Percentiles rank a stretch among this genome's conserved stretches.
Evolutionary conservation across 2,113 vertebrate genomes (phyloP).

Genomic region (Neoarius graeffei): DNA sequence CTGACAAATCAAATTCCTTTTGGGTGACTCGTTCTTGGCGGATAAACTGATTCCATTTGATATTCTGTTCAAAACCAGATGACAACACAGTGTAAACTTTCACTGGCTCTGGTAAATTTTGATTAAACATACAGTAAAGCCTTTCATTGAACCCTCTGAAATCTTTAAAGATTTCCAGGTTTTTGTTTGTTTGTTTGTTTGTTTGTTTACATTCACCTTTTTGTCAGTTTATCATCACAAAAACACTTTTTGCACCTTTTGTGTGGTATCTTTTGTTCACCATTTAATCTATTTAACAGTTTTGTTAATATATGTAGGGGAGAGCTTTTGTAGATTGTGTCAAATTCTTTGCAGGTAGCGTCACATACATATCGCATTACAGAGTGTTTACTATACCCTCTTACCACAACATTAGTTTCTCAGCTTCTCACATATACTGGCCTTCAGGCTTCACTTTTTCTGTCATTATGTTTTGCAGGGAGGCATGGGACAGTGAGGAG

Average conservation of each 20-base stretch:
- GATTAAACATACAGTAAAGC: neutral
- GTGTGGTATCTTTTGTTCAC: neutral
- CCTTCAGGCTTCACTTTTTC: too few relatives aligned
- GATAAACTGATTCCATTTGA: neutral
- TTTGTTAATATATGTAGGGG: too few relatives aligned
- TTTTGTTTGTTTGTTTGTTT: neutral
- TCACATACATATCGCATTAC: too few relatives aligned
- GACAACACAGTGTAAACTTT: slow-evolving; percentile 2
- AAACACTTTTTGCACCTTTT: neutral
- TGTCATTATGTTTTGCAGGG: too few relatives aligned
- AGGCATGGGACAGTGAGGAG: too few relatives aligned
- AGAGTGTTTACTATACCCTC: too few relatives aligned
- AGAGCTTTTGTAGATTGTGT: too few relatives aligned
- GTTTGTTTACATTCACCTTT: neutral
- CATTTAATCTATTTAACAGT: neutral
- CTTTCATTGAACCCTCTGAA: neutral
- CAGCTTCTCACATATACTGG: too few relatives aligned
- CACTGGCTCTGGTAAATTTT: neutral
- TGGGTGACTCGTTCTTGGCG: neutral
- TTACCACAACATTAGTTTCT: too few relatives aligned
- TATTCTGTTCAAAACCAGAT: neutral
- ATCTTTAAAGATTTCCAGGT: neutral
- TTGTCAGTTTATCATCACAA: neutral
- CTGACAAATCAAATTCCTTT: neutral
- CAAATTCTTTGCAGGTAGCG: too few relatives aligned